phyloP scores from a whole-genome alignment of 1,140 invertebrate genomes.

The Drosophila leontia region DNA sequence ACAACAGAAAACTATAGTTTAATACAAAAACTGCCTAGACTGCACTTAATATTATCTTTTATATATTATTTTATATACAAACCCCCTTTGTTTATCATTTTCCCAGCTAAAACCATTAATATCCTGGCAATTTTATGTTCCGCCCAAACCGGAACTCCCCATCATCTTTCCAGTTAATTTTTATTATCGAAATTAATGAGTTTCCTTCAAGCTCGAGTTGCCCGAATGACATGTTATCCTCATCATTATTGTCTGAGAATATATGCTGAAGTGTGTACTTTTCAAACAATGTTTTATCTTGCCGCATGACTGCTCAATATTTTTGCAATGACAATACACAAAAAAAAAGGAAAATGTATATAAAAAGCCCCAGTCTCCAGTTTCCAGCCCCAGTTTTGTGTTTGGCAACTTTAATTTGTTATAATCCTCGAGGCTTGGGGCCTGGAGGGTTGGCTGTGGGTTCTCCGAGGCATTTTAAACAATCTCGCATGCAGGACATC shows the following conservation, averaged over 20 bases:
- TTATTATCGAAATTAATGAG: conserved; percentile 40
- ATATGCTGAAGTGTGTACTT: conserved; percentile 36
- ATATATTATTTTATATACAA: neutral
- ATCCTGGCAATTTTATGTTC: neutral
- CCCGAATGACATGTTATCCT: conserved; percentile 8
- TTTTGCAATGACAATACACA: conserved; percentile 29
- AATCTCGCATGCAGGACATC: conserved; percentile 23
- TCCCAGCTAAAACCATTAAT: neutral
- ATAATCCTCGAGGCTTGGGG: conserved; percentile 48
- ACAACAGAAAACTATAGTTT: neutral
- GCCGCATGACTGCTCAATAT: conserved; percentile 64
- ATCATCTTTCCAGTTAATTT: conserved; percentile 12
- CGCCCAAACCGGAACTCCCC: neutral
- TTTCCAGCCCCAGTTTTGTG: conserved; percentile 12
- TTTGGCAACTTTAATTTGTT: conserved; percentile 73
- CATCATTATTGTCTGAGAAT: conserved; percentile 26
- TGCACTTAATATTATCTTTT: neutral
- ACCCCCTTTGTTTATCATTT: neutral
- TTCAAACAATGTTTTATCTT: conserved; percentile 53
- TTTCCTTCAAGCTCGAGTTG: conserved; percentile 20
- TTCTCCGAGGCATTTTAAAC: conserved; percentile 64
- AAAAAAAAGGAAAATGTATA: neutral
- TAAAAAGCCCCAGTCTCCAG: conserved; percentile 11
- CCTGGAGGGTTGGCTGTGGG: conserved; percentile 10
- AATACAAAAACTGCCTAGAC: neutral